A percentile compares a stretch with the other conserved stretches of the same genome.
Conservation (phyloP, 2,797 vertebrate species). For the Notolepis coatsorum region DNA sequence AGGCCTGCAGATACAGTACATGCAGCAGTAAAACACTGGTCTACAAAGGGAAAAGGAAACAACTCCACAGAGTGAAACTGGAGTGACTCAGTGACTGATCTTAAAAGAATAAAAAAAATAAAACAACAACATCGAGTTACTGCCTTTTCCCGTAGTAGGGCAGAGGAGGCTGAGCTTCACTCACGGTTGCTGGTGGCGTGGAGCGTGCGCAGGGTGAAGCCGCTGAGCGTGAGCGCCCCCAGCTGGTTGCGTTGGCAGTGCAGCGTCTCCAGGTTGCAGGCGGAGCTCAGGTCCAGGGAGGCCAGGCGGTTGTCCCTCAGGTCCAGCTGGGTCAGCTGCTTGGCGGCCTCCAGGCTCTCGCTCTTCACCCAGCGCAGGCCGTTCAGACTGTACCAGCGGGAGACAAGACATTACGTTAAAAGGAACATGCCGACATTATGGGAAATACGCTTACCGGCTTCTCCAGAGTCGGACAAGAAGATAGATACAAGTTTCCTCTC, state of each 20-base stretch:
- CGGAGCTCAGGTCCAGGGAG: slow-evolving; percentile 88
- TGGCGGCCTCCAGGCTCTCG: slow-evolving; percentile 85
- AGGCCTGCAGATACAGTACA: background rate
- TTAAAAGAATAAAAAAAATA: too few species aligned
- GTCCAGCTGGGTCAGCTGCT: slow-evolving; percentile 90
- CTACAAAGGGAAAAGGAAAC: background rate
- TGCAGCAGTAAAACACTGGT: too few species aligned
- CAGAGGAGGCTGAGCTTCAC: slow-evolving; percentile 47
- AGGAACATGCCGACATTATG: too few species aligned
- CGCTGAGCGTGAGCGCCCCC: slow-evolving; percentile 88
- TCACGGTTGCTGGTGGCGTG: slow-evolving; percentile 89
- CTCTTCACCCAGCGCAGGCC: slow-evolving; percentile 81
- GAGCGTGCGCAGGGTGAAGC: slow-evolving; percentile 90
- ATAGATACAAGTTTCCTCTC: too few species aligned
- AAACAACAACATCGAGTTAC: too few species aligned
- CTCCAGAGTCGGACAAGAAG: too few species aligned
- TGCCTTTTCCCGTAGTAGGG: too few species aligned
- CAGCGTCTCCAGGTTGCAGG: slow-evolving; percentile 91
- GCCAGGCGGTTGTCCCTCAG: slow-evolving; percentile 90
- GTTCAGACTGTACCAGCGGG: slow-evolving; percentile 84
- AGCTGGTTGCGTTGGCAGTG: slow-evolving; percentile 93
- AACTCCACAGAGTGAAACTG: background rate
- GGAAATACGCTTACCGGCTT: too few species aligned
- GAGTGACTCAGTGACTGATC: too few species aligned
- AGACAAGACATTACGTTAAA: too few species aligned